Evolutionary conservation across 2,797 vertebrate species (phyloP).

Genomic region (Acestrorhynchus altus): DNA sequence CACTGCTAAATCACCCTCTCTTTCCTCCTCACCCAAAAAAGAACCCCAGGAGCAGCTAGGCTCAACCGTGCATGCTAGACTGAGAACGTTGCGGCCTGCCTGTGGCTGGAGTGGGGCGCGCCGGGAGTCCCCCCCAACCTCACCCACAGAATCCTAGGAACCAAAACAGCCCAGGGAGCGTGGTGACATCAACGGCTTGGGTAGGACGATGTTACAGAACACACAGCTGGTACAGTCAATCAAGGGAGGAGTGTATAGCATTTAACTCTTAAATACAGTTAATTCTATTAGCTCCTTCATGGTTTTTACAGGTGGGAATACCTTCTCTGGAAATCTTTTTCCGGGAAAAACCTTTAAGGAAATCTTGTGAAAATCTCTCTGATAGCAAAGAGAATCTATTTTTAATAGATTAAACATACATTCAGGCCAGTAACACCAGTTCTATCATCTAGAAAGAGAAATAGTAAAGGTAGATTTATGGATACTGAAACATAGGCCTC

Average conservation of each 20-base stretch:
- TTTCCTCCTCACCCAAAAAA: constrained; percentile 5
- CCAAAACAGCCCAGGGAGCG: constrained; percentile 69
- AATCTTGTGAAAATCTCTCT: too few species aligned
- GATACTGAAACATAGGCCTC: too few species aligned
- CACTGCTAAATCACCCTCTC: constrained; percentile 1
- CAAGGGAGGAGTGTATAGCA: constrained; percentile 45
- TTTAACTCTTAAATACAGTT: background rate
- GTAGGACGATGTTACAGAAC: constrained; percentile 66
- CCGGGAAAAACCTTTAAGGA: too few species aligned
- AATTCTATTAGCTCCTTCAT: background rate
- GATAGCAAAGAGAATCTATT: too few species aligned
- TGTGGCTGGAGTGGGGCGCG: constrained; percentile 68
- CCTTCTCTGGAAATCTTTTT: too few species aligned
- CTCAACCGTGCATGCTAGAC: constrained; percentile 10
- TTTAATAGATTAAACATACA: too few species aligned
- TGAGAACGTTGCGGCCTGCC: constrained; percentile 62
- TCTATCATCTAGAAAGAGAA: too few species aligned
- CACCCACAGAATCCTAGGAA: constrained; percentile 76
- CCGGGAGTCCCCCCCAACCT: constrained; percentile 70
- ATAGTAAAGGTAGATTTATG: too few species aligned
- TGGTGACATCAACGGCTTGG: constrained; percentile 75
- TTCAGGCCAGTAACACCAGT: too few species aligned
- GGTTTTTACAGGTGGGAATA: background rate
- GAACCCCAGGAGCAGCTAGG: background rate
- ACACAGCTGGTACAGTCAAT: constrained; percentile 73